Conservation (phyloP, 2,113 vertebrate species). For the Romanogobio albipinnatus region DNA sequence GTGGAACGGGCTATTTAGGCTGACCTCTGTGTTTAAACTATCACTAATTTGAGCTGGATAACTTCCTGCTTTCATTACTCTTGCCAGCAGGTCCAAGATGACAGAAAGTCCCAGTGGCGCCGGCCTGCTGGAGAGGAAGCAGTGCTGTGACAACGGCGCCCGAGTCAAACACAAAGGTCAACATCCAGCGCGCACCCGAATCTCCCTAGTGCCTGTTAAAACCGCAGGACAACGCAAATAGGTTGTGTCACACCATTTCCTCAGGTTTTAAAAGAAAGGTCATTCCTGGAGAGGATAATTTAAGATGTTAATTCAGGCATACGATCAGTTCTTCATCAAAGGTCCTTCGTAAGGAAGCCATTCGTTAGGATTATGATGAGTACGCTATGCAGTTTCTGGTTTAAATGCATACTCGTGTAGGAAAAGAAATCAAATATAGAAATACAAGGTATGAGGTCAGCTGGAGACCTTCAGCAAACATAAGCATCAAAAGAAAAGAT, state of each 20-base stretch:
- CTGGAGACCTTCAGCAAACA: not conserved
- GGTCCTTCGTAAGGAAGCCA: not conserved
- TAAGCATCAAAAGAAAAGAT: conserved; percentile 19
- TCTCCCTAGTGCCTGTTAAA: conserved; percentile 25
- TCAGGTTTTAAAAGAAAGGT: conserved; percentile 32
- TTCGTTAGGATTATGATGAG: not conserved
- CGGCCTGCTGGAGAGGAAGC: conserved; percentile 56
- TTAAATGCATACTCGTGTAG: not conserved
- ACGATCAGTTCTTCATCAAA: conserved; percentile 5
- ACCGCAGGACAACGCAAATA: conserved; percentile 53
- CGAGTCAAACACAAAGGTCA: conserved; percentile 56
- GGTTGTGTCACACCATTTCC: conserved; percentile 33
- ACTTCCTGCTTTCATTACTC: conserved; percentile 58
- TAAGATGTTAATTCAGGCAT: conserved; percentile 24
- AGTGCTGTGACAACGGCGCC: conserved; percentile 34
- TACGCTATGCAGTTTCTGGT: not conserved
- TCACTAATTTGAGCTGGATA: conserved; percentile 54
- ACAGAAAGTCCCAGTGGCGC: conserved; percentile 49
- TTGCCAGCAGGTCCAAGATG: conserved; percentile 42
- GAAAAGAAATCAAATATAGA: not conserved
- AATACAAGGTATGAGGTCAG: not conserved
- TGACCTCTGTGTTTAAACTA: conserved; percentile 53
- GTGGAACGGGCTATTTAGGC: conserved; percentile 9
- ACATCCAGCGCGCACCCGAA: conserved; percentile 32
- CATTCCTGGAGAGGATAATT: conserved; percentile 8